These are phyloP conservation scores for Brachynemurus nebulosus DNA, from an alignment of 2,888 invertebrate genomes.

Conservation along the genomic window DNA sequence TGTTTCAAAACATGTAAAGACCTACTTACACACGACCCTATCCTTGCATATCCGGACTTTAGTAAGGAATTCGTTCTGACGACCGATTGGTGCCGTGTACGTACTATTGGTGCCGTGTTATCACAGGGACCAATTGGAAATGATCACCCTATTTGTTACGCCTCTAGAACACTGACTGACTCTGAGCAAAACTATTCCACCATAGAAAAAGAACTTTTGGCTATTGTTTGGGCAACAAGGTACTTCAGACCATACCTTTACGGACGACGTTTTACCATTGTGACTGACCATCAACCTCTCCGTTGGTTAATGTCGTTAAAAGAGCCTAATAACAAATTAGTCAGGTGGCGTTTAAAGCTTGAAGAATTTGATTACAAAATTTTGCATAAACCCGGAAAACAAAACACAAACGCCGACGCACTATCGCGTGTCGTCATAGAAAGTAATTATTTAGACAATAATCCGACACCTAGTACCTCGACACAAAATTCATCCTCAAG, in stretches of 20 bases:
- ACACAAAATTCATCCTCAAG: too few species aligned
- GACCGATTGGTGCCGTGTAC: too few species aligned
- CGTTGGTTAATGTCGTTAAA: conserved; percentile 24
- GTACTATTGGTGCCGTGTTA: too few species aligned
- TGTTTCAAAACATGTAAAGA: too few species aligned
- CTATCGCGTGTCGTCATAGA: conserved; percentile 20
- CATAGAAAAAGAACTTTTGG: conserved; percentile 26
- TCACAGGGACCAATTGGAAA: conserved; percentile 21
- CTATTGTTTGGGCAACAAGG: conserved; percentile 25
- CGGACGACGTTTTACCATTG: conserved; percentile 25
- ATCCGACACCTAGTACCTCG: too few species aligned
- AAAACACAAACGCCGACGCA: conserved; percentile 23
- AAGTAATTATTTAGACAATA: too few species aligned
- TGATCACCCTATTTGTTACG: conserved; percentile 26
- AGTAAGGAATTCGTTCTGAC: too few species aligned
- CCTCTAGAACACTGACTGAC: conserved; percentile 23
- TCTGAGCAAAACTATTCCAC: conserved; percentile 26
- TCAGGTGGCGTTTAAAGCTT: conserved; percentile 23
- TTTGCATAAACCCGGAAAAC: conserved; percentile 21
- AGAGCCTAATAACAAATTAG: conserved; percentile 21
- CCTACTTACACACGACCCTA: too few species aligned
- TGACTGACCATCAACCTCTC: conserved; percentile 26
- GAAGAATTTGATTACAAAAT: conserved; percentile 25
- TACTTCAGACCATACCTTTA: conserved; percentile 27
- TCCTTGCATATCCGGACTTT: too few species aligned